A percentile compares a stretch with the other conserved stretches of the same genome.
Evolutionary conservation across 2,113 vertebrate species (phyloP).

Genomic region (Rhinoderma darwinii): DNA sequence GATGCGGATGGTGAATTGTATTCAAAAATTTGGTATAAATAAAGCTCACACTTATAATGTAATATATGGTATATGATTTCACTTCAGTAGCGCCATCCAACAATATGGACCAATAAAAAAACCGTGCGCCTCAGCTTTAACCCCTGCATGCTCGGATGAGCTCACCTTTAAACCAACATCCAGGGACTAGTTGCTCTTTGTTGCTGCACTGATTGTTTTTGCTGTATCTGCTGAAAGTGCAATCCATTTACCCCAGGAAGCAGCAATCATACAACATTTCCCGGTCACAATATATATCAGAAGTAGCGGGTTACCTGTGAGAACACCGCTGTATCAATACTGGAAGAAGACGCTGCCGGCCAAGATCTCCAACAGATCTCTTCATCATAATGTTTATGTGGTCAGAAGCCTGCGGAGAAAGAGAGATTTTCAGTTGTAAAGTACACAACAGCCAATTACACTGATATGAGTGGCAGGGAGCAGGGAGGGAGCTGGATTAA

Average conservation of each 20-base stretch:
- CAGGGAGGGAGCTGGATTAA: conserved; percentile 14
- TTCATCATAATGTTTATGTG: conserved; percentile 26
- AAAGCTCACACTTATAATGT: too few relatives aligned
- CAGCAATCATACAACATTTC: background rate
- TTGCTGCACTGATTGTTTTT: background rate
- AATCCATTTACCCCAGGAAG: background rate
- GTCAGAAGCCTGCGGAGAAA: conserved; percentile 1
- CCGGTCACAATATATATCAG: background rate
- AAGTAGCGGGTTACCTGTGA: background rate
- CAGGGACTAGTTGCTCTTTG: background rate
- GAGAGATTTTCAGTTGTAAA: background rate
- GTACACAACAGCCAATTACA: conserved; percentile 21
- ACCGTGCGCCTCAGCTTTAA: background rate
- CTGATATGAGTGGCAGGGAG: conserved; percentile 7
- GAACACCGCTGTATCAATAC: background rate
- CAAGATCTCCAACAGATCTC: conserved; percentile 17
- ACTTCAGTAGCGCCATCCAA: background rate
- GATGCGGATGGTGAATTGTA: too few relatives aligned
- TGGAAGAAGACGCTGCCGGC: background rate
- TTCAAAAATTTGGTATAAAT: too few relatives aligned
- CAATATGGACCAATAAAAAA: background rate
- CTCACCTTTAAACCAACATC: background rate
- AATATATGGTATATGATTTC: too few relatives aligned
- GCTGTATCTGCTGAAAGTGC: background rate
- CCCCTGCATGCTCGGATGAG: background rate